Evolutionary conservation across 2,113 vertebrate species (phyloP), one percentile per base, ranked within the genome.

Genomic region (Ptychochromis oligacanthus): DNA sequence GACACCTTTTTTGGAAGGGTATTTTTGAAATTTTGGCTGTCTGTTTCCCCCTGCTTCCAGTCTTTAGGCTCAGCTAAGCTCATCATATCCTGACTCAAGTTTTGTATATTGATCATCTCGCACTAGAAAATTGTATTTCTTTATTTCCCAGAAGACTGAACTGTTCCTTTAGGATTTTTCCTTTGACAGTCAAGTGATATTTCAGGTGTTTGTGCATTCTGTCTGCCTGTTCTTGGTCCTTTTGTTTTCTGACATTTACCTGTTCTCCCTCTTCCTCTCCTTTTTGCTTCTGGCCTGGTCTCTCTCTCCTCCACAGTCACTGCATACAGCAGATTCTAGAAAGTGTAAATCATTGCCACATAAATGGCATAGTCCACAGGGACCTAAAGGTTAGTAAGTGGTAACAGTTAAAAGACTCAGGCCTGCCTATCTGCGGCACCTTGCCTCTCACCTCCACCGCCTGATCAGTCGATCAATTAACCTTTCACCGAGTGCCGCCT

Each of bases 271-370:
- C 94, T 95, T 95, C 95, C 96, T 96, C 93, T 97, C 89, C 94
- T 89, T 80, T 75, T 79, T 89, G 87, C 91, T 90, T 87, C 90
- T 87, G 82, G 83, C 96, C 95, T 94, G 83, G 65, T 96, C 94
- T 96, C 95, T 96, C 93, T 96, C 95, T 87, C 90, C 96, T 97
- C 96, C 95, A 91, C 97, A 97, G 97, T 97, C 97, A 99, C 96
- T 99, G 97, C 97, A 99, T 98, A 96, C 98, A 99, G 96, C 98
- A 99, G 97, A 98, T 98, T 97, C 96, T 98, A 97, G 97, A 98
- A 96, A 98, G 98, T 97, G 97, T 99, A 97, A 98, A 97, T 97
- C 97, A 98, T 95, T 98, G 97, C 96, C 98, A 99, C 94, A 94
- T 97, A 95, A 97, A 97, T 96, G 97, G 96, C 96, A 97, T 98